These are phyloP conservation scores for Cynocephalus volans DNA, from an alignment of 2,113 vertebrate species.

Conservation along the genomic window DNA sequence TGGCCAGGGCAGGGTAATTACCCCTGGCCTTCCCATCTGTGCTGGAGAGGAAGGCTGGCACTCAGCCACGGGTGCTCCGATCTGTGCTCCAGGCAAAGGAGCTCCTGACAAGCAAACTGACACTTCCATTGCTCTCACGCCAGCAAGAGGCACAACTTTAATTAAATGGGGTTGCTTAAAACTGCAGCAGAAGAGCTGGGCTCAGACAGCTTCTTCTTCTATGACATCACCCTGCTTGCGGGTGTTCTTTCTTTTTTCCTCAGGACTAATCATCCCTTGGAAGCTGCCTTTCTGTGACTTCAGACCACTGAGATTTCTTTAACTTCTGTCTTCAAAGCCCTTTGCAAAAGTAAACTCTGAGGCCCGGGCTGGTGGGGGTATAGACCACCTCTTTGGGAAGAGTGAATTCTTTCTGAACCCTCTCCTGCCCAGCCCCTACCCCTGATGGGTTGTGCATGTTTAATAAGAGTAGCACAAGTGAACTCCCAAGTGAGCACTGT, in stretches of 20 bases:
- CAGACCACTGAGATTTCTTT: conserved; percentile 64
- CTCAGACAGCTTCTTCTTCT: conserved; percentile 54
- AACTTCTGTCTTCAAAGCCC: conserved; percentile 70
- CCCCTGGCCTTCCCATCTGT: conserved; percentile 84
- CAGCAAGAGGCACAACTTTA: conserved; percentile 82
- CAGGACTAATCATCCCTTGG: conserved; percentile 43
- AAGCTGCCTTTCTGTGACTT: conserved; percentile 68
- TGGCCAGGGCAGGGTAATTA: conserved; percentile 76
- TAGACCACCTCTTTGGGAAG: not conserved
- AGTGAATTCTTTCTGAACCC: conserved; percentile 5
- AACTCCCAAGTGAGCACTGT: not conserved
- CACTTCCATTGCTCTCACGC: conserved; percentile 82
- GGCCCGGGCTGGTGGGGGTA: not conserved
- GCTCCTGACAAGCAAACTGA: conserved; percentile 84
- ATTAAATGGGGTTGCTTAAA: conserved; percentile 85
- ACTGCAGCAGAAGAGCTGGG: conserved; percentile 70
- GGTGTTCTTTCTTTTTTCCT: not conserved
- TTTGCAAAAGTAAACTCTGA: conserved; percentile 70
- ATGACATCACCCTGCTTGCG: conserved; percentile 56
- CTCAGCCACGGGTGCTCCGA: conserved; percentile 67
- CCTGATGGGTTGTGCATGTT: not conserved
- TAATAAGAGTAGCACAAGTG: conserved; percentile 15
- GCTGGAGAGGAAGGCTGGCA: conserved; percentile 76
- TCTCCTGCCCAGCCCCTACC: not conserved
- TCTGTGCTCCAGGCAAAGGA: conserved; percentile 79